A percentile compares a stretch with the other conserved stretches of the same genome.
These are phyloP conservation scores for Protaetia brevitarsis DNA, from an alignment of 1,140 invertebrate genomes.

Conservation along the genomic window DNA sequence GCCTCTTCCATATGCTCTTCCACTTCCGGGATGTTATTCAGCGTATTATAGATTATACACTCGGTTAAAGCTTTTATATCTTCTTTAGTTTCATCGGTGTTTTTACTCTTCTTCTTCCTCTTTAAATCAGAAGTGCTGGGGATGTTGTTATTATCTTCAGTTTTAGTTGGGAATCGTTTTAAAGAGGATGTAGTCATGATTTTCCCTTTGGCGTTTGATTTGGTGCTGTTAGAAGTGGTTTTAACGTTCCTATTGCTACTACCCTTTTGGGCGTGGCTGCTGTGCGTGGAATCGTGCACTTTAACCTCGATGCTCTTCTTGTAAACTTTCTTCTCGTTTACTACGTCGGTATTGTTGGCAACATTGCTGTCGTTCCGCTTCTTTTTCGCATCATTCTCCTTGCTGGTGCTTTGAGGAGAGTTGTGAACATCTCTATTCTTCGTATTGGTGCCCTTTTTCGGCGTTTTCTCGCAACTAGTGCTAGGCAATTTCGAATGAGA, in stretches of 20 bases:
- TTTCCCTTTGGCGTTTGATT: background rate
- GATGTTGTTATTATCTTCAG: background rate
- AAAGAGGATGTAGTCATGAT: background rate
- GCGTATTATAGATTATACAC: slow-evolving; percentile 39
- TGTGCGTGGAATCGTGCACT: slow-evolving; percentile 1
- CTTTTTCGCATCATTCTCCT: background rate
- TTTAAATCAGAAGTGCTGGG: slow-evolving; percentile 24
- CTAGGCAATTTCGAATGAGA: background rate
- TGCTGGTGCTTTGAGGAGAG: background rate
- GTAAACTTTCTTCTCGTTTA: background rate
- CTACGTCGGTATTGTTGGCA: background rate
- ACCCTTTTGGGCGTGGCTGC: background rate
- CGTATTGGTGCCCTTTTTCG: slow-evolving; percentile 22
- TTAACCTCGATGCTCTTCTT: slow-evolving; percentile 8
- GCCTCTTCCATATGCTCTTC: slow-evolving; percentile 17
- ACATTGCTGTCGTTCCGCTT: background rate
- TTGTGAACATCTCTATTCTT: slow-evolving; percentile 11
- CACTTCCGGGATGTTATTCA: slow-evolving; percentile 36
- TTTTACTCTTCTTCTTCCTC: slow-evolving; percentile 19
- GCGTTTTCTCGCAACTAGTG: background rate
- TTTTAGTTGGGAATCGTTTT: slow-evolving; percentile 4
- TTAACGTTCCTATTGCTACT: background rate
- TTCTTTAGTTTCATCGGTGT: slow-evolving; percentile 24
- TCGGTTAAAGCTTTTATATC: slow-evolving; percentile 37
- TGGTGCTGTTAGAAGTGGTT: background rate